phyloP scores from a whole-genome alignment of 2,797 vertebrate genomes.

The Iguana delicatissima region DNA sequence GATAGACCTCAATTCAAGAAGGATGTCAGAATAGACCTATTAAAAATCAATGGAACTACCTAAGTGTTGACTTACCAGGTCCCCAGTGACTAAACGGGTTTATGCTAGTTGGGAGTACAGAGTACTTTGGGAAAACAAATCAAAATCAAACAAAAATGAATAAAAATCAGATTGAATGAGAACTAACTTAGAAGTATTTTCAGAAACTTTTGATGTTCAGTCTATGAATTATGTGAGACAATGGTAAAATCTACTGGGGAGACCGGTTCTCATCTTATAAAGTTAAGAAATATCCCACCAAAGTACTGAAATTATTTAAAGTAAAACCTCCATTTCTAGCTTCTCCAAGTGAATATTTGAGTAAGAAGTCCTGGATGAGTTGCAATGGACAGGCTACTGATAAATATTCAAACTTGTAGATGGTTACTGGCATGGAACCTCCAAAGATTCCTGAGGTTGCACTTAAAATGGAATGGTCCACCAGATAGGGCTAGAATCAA shows the following conservation, averaged over 20 bases:
- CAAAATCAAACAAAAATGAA: neutral
- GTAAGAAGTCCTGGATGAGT: neutral
- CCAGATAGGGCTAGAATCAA: neutral
- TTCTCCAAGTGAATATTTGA: neutral
- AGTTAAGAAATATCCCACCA: slow-evolving; percentile 14
- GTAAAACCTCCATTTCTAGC: neutral
- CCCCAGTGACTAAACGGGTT: too few species aligned
- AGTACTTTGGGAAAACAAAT: neutral
- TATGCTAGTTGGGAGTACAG: neutral
- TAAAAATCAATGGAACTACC: too few species aligned
- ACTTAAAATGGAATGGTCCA: neutral
- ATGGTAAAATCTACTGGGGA: rapidly evolving
- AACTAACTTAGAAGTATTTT: neutral
- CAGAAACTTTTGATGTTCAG: neutral
- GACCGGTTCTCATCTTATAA: neutral
- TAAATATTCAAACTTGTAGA: neutral
- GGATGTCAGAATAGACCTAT: too few species aligned
- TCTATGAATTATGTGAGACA: neutral
- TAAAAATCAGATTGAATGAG: neutral
- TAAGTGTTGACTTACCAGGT: too few species aligned
- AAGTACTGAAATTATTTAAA: neutral
- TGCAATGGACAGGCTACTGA: neutral
- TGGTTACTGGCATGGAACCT: neutral
- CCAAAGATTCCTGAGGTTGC: neutral
- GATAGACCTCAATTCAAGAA: too few species aligned